These are phyloP conservation scores for Malaclemys terrapin DNA, from an alignment of 2,113 vertebrate genomes.

Conservation along the genomic window DNA sequence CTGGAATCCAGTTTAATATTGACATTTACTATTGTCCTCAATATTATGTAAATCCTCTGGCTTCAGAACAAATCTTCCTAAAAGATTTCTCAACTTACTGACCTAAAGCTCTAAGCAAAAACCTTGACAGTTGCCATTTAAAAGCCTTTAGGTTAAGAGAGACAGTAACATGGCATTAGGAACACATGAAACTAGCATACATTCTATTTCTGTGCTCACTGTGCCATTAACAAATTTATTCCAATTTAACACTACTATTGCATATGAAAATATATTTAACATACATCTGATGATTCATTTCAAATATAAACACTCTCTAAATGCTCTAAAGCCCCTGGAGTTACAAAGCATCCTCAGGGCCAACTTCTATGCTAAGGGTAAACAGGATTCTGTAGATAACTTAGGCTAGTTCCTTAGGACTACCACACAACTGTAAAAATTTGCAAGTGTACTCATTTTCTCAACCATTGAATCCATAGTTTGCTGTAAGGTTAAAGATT, in stretches of 20 bases:
- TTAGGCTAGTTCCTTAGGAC: background rate
- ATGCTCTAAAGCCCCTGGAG: background rate
- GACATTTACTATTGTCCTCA: background rate
- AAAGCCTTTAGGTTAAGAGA: background rate
- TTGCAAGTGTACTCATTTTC: background rate
- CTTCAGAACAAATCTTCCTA: background rate
- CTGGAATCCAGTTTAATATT: background rate
- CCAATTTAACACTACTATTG: background rate
- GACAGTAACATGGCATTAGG: background rate
- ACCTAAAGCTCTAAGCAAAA: background rate
- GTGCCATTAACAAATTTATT: background rate
- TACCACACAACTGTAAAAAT: background rate
- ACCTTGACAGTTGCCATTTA: background rate
- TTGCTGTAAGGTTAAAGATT: background rate
- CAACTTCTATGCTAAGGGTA: too few species aligned
- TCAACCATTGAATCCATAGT: background rate
- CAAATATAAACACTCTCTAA: background rate
- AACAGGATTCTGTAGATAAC: background rate
- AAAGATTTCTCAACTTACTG: background rate
- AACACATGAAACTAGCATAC: background rate
- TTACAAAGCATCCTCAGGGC: background rate
- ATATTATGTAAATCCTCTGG: background rate
- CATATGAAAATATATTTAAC: background rate
- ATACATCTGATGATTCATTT: background rate
- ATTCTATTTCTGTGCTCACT: background rate